Evolutionary conservation across 1,140 invertebrate genomes (phyloP).

Genomic region (Aradophagus sp.): DNA sequence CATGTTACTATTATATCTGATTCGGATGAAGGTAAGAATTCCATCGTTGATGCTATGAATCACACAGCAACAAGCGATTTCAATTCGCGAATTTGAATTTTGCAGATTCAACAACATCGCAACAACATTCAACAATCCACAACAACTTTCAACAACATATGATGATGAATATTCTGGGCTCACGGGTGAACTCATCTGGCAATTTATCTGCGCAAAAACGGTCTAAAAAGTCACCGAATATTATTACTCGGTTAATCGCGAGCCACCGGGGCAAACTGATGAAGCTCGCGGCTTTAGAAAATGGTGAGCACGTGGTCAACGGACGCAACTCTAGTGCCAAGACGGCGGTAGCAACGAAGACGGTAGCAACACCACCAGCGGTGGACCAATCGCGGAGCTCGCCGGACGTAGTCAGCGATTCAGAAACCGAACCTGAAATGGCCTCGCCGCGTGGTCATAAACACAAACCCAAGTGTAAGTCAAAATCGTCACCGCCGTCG

Average conservation of each 20-base stretch:
- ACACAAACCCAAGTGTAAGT: conserved; percentile 63
- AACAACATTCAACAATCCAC: no score
- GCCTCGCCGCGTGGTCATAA: conserved; percentile 5
- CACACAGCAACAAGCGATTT: no score
- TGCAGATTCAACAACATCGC: conserved; percentile 60
- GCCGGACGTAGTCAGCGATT: conserved; percentile 5
- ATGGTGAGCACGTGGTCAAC: conserved; percentile 17
- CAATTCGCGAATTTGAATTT: no score
- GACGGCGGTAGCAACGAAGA: neutral
- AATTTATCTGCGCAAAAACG: conserved; percentile 57
- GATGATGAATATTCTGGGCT: conserved; percentile 59
- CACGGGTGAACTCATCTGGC: conserved; percentile 45
- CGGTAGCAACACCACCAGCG: no score
- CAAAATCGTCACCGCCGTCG: conserved; percentile 49
- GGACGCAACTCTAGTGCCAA: conserved; percentile 6
- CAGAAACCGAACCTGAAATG: conserved; percentile 31
- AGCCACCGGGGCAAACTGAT: conserved; percentile 69
- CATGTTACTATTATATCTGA: conserved; percentile 61
- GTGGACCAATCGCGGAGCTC: no score
- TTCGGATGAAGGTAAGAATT: conserved; percentile 67
- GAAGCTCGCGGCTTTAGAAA: conserved; percentile 66
- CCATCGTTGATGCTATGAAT: no score
- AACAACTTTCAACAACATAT: conserved; percentile 55
- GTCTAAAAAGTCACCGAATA: conserved; percentile 66
- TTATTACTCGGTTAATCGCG: conserved; percentile 69